Percentiles rank a stretch among this genome's conserved stretches.
Conservation (phyloP, 2,797 vertebrate genomes). For the Poeciliopsis gracilis region DNA sequence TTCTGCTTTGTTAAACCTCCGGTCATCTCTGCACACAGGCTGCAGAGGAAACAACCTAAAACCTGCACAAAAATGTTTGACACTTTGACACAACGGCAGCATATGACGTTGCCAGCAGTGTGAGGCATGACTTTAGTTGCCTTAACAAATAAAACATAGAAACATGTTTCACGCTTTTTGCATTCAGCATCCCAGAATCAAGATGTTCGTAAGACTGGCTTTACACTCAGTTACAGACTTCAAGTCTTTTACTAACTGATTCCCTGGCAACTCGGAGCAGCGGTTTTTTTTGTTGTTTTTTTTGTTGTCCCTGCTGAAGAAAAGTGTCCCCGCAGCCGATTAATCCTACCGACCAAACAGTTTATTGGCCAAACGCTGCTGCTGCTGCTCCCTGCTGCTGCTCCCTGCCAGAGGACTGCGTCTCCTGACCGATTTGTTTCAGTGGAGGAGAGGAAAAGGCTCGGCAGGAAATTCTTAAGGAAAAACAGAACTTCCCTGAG, state of each 20-base stretch:
- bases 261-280: too few species aligned
- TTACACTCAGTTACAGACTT: not conserved
- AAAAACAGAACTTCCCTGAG: conserved; percentile 69
- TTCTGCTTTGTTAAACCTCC: conserved; percentile 1
- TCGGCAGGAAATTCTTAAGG: conserved; percentile 78
- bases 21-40: not conserved
- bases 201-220: not conserved
- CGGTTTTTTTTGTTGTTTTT: too few species aligned
- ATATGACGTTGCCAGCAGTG: not conserved
- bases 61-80: not conserved
- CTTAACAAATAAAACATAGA: not conserved
- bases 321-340: too few species aligned
- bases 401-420: conserved; percentile 33
- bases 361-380: conserved; percentile 22
- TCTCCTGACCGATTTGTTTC: conserved; percentile 34
- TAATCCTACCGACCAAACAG: conserved; percentile 39
- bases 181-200: not conserved
- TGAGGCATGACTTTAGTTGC: not conserved
- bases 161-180: not conserved
- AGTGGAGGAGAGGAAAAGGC: conserved; percentile 73
- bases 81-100: not conserved
- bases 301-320: too few species aligned
- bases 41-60: not conserved
- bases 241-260: not conserved
- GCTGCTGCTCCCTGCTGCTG: conserved; percentile 14